Percentiles rank a stretch among this genome's conserved stretches.
These are phyloP conservation scores for Melanostoma mellinum DNA, from an alignment of 2,888 invertebrate species.

Conservation along the genomic window DNA sequence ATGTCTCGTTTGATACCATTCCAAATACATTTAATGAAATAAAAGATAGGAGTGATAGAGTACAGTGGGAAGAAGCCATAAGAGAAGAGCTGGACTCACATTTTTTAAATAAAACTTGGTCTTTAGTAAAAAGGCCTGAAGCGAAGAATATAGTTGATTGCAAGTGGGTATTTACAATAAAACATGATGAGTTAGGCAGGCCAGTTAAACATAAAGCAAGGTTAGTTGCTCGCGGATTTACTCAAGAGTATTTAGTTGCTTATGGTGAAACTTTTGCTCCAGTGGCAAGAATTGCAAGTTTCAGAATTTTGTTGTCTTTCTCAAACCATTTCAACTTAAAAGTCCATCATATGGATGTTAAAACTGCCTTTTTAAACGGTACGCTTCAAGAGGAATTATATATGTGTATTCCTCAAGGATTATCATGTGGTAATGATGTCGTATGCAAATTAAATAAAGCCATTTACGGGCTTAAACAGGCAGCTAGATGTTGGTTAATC, in stretches of 20 bases:
- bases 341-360: slow-evolving; percentile 49
- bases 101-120: slow-evolving; percentile 67
- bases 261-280: slow-evolving; percentile 27
- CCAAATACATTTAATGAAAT: slow-evolving; percentile 63
- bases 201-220: slow-evolving; percentile 62
- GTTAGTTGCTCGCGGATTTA: slow-evolving; percentile 60
- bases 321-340: slow-evolving; percentile 64
- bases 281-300: slow-evolving; percentile 60
- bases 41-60: slow-evolving; percentile 23
- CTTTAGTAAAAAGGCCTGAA: slow-evolving; percentile 53
- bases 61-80: slow-evolving; percentile 67
- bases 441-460: slow-evolving; percentile 27
- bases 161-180: slow-evolving; percentile 73
- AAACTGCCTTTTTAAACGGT: slow-evolving; percentile 14
- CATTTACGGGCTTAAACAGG: slow-evolving; percentile 65
- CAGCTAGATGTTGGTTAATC: slow-evolving; percentile 58
- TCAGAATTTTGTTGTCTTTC: slow-evolving; percentile 62
- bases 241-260: slow-evolving; percentile 57
- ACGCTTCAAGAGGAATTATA: slow-evolving; percentile 1
- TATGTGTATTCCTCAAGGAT: slow-evolving; percentile 33
- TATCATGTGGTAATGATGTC: slow-evolving; percentile 1
- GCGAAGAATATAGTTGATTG: slow-evolving; percentile 69
- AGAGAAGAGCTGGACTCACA: slow-evolving; percentile 67
- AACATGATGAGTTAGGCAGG: slow-evolving; percentile 53
- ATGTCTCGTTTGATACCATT: slow-evolving; percentile 53